Conservation (phyloP, 2,797 vertebrate species). For the Mareca penelope region DNA sequence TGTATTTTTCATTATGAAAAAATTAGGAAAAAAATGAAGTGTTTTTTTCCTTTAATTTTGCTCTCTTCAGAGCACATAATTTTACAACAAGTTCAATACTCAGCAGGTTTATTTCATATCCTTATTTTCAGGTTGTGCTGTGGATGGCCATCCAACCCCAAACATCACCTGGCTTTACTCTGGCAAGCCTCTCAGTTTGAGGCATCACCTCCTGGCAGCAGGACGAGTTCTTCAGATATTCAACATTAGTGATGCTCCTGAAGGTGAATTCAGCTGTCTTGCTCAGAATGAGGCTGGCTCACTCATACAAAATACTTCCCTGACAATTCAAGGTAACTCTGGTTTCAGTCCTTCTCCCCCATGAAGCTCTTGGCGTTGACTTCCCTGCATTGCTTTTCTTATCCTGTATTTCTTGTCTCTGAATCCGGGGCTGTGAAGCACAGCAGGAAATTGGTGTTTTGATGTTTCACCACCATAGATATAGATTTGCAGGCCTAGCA, state of each 20-base stretch:
- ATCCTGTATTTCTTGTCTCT: background rate
- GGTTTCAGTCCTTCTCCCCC: background rate
- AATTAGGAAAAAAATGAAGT: background rate
- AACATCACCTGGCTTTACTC: slow-evolving; percentile 81
- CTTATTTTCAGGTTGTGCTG: slow-evolving; percentile 78
- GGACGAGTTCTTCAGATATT: slow-evolving; percentile 77
- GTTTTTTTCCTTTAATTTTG: background rate
- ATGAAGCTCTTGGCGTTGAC: background rate
- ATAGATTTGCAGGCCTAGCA: background rate
- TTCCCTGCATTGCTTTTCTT: background rate
- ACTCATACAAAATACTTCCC: slow-evolving; percentile 65
- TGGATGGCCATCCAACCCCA: slow-evolving; percentile 76
- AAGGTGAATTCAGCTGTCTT: slow-evolving; percentile 80
- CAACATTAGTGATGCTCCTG: slow-evolving; percentile 69
- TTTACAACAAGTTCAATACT: background rate
- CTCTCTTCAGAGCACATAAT: background rate
- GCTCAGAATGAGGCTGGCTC: slow-evolving; percentile 81
- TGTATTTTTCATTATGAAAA: background rate
- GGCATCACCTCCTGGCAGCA: slow-evolving; percentile 68
- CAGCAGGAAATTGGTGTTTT: background rate
- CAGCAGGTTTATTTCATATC: background rate
- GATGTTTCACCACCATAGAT: background rate
- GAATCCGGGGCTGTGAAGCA: background rate
- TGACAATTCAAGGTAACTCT: slow-evolving; percentile 78
- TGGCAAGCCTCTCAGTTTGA: slow-evolving; percentile 64